These are phyloP conservation scores for Protonemura montana DNA, from an alignment of 2,888 invertebrate genomes.

Conservation along the genomic window DNA sequence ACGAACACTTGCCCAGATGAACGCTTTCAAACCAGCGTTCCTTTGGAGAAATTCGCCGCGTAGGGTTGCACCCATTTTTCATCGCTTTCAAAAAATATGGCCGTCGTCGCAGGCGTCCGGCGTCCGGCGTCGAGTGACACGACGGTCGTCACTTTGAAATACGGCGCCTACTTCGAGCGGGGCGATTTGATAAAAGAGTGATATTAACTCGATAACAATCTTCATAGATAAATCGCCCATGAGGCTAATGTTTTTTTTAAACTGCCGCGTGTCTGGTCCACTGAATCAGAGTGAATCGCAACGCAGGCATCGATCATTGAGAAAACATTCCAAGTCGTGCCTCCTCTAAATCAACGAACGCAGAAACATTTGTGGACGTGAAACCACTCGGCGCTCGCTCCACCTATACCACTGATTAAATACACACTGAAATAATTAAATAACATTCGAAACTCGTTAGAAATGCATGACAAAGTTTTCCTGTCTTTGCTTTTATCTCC, in stretches of 20 bases:
- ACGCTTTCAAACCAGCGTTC: background rate
- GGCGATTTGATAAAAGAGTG: background rate
- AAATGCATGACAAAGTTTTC: background rate
- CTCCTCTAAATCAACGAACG: background rate
- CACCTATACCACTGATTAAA: background rate
- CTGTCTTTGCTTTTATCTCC: background rate
- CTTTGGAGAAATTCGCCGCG: background rate
- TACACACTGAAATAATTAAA: background rate
- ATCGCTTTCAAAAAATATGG: conserved; percentile 1
- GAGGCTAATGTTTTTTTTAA: background rate
- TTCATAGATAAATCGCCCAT: too few relatives aligned
- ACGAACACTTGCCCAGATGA: background rate
- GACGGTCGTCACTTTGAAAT: background rate
- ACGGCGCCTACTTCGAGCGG: background rate
- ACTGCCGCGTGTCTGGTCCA: background rate
- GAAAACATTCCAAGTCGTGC: too few relatives aligned
- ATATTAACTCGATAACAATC: too few relatives aligned
- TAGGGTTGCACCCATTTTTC: background rate
- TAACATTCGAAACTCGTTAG: background rate
- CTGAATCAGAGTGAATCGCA: background rate
- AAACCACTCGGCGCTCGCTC: too few relatives aligned
- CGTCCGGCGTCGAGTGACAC: background rate
- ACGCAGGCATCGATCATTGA: background rate
- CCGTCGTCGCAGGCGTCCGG: too few relatives aligned
- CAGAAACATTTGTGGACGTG: background rate